Percentiles rank a stretch among this genome's conserved stretches.
Evolutionary conservation across 2,888 invertebrate genomes (phyloP).

Genomic region (Euplexia lucipara): DNA sequence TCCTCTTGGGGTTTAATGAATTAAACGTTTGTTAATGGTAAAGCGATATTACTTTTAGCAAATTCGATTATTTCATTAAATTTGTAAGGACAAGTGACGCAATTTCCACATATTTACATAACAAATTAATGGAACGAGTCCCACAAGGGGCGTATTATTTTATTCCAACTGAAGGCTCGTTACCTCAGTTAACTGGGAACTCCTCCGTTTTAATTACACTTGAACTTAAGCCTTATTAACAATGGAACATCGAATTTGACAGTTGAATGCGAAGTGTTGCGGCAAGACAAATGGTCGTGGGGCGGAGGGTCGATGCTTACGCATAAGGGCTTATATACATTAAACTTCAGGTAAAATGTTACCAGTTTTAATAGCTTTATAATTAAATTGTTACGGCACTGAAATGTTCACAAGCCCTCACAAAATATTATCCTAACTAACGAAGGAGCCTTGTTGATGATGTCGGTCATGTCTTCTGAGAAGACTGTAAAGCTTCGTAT

Average conservation of each 20-base stretch:
- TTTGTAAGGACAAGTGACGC: slow-evolving; percentile 21
- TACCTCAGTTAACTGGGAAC: slow-evolving; percentile 56
- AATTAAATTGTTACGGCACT: slow-evolving; percentile 4
- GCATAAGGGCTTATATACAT: slow-evolving; percentile 57
- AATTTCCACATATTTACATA: slow-evolving; percentile 28
- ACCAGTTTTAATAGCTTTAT: slow-evolving; percentile 30
- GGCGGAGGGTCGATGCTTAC: slow-evolving; percentile 43
- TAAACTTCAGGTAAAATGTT: slow-evolving; percentile 30
- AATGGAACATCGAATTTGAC: slow-evolving; percentile 77
- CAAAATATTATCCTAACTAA: slow-evolving; percentile 22
- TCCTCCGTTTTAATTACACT: slow-evolving; percentile 67
- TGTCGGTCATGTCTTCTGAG: background rate
- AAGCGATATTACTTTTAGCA: background rate
- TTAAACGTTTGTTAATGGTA: background rate
- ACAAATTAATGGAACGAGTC: slow-evolving; percentile 24
- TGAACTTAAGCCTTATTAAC: slow-evolving; percentile 72
- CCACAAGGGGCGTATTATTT: slow-evolving; percentile 36
- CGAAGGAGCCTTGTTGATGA: slow-evolving; percentile 1
- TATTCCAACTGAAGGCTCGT: slow-evolving; percentile 48
- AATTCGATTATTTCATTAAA: slow-evolving; percentile 11
- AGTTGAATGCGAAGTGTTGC: slow-evolving; percentile 74
- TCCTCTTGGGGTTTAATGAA: too few relatives aligned
- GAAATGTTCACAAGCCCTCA: slow-evolving; percentile 3
- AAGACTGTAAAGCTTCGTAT: slow-evolving; percentile 7
- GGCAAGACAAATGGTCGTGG: slow-evolving; percentile 71